These are phyloP conservation scores for Agapornis roseicollis DNA, from an alignment of 2,113 vertebrate species.

Conservation along the genomic window DNA sequence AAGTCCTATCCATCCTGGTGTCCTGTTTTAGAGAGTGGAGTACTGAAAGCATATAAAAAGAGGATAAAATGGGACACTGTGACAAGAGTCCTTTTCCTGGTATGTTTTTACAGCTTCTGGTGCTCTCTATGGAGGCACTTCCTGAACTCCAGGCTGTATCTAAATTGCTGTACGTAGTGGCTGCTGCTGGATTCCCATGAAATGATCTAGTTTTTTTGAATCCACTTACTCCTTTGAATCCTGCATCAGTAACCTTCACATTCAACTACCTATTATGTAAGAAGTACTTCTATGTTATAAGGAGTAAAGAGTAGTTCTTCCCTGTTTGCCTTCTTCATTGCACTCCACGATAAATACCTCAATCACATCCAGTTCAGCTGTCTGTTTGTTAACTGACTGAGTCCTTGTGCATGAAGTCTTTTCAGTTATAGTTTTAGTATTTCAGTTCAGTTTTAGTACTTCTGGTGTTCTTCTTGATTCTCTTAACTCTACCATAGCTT, in stretches of 20 bases:
- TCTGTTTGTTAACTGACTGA: neutral
- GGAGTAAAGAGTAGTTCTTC: neutral
- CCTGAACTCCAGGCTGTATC: neutral
- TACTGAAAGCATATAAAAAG: neutral
- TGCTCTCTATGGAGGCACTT: neutral
- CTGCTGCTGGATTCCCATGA: neutral
- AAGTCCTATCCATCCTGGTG: neutral
- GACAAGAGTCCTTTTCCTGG: neutral
- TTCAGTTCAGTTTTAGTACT: neutral
- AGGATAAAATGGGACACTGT: neutral
- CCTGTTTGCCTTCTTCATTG: neutral
- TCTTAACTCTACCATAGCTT: neutral
- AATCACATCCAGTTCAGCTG: neutral
- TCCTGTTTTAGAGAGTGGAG: neutral
- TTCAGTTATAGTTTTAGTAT: neutral
- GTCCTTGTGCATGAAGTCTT: neutral
- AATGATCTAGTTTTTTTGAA: neutral
- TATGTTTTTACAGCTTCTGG: neutral
- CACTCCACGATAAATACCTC: neutral
- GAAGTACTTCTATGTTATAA: neutral
- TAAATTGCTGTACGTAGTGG: neutral
- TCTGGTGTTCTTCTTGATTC: neutral
- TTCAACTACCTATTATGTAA: neutral
- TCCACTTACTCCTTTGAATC: neutral
- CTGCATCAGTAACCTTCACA: neutral